Evolutionary conservation across 1,140 invertebrate genomes (phyloP).

Genomic region (Panonychus citri): DNA sequence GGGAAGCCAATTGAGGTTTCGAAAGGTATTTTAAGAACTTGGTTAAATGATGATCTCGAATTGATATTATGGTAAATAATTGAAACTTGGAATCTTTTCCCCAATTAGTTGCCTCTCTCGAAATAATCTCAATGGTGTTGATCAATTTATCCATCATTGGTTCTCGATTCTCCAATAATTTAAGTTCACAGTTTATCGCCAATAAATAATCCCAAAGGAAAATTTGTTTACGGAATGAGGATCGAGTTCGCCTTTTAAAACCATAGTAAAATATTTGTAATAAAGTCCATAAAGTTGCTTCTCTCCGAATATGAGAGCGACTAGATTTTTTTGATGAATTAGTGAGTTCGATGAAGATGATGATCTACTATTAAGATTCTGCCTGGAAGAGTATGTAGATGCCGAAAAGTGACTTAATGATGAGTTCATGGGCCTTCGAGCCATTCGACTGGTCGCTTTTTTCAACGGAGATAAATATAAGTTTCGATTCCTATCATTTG

Average conservation of each 20-base stretch:
- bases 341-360: too few relatives aligned
- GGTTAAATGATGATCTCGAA: slow-evolving; percentile 68
- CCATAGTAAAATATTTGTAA: slow-evolving; percentile 84
- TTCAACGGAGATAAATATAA: not conserved
- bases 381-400: not conserved
- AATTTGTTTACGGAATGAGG: slow-evolving; percentile 8
- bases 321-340: not conserved
- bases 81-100: slow-evolving; percentile 98
- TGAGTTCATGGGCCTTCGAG: not conserved
- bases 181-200: slow-evolving; percentile 11
- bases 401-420: not conserved
- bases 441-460: not conserved
- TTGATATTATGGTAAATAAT: slow-evolving; percentile 72
- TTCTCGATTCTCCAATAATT: slow-evolving; percentile 12
- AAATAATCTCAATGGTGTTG: slow-evolving; percentile 33
- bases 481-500: not conserved
- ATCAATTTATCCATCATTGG: slow-evolving; percentile 21
- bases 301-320: slow-evolving; percentile 4
- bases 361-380: not conserved
- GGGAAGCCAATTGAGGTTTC: slow-evolving; percentile 53
- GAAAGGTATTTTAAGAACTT: slow-evolving; percentile 52
- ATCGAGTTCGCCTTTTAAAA: slow-evolving; percentile 33
- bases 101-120: slow-evolving; percentile 46
- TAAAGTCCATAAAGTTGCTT: slow-evolving; percentile 24
- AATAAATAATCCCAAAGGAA: slow-evolving; percentile 9